These are phyloP conservation scores for Cynocephalus volans DNA, from an alignment of 2,113 vertebrate species.

Conservation along the genomic window DNA sequence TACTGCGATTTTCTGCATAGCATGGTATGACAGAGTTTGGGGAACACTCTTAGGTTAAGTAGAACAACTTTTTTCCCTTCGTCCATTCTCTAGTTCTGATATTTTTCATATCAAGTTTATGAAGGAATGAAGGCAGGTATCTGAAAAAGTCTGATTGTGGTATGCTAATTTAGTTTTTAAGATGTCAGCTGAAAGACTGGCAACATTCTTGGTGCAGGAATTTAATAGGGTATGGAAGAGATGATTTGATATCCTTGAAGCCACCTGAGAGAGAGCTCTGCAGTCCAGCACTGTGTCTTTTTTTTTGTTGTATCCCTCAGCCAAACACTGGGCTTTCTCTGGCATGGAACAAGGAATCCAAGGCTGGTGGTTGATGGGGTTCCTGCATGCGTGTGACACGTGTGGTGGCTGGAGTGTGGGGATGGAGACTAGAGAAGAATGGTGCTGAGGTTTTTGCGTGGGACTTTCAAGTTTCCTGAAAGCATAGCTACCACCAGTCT, in stretches of 20 bases:
- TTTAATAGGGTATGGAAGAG: neutral
- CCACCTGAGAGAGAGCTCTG: neutral
- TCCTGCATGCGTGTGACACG: neutral
- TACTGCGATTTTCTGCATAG: neutral
- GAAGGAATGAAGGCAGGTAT: neutral
- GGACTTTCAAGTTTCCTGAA: neutral
- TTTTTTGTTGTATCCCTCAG: neutral
- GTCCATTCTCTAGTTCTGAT: neutral
- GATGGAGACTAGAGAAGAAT: neutral
- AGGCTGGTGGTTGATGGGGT: too few species aligned
- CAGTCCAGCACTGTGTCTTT: too few species aligned
- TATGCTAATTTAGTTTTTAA: neutral
- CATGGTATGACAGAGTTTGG: neutral
- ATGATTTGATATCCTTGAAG: neutral
- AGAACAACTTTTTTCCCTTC: neutral
- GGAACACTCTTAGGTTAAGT: neutral
- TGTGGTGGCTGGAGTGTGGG: neutral
- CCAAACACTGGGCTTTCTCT: neutral
- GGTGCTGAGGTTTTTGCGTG: neutral
- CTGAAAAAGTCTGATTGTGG: neutral
- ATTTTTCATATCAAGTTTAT: neutral
- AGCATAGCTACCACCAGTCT: too few species aligned
- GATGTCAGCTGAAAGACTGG: neutral
- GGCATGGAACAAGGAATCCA: neutral
- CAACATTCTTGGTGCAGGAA: neutral